These are phyloP conservation scores for Acropternis orthonyx DNA, from an alignment of 2,797 vertebrate genomes.

Conservation along the genomic window DNA sequence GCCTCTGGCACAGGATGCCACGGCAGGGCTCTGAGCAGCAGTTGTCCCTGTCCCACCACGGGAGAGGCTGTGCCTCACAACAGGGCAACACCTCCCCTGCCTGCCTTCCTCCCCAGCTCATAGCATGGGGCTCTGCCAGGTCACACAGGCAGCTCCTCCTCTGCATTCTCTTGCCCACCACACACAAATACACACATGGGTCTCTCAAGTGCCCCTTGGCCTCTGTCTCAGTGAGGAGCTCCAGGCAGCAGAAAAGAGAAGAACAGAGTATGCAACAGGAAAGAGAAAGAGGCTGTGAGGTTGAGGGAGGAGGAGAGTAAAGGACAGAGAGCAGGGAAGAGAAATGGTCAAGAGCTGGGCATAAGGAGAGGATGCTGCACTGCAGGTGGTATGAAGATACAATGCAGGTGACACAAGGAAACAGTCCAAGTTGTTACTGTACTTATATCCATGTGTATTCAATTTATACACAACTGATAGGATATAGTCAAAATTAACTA, in stretches of 20 bases:
- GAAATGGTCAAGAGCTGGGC: not conserved
- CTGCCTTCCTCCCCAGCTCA: not conserved
- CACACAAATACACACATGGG: not conserved
- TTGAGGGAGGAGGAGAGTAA: not conserved
- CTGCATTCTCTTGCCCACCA: not conserved
- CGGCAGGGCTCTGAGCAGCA: rapidly evolving
- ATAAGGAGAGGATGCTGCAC: not conserved
- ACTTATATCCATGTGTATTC: not conserved
- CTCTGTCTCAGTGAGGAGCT: not conserved
- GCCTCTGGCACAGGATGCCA: not conserved
- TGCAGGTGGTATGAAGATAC: not conserved
- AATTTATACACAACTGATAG: not conserved
- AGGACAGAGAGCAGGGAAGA: not conserved
- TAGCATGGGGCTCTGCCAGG: not conserved
- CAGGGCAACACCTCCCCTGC: not conserved
- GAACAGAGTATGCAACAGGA: not conserved
- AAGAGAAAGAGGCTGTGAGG: not conserved
- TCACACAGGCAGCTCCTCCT: not conserved
- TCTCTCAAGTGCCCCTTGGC: not conserved
- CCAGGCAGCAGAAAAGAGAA: not conserved
- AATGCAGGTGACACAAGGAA: not conserved
- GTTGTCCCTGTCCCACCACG: not conserved
- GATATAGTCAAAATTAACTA: not conserved
- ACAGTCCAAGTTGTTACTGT: not conserved
- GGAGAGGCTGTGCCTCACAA: not conserved